Base-by-base conservation (phyloP, 2,113 vertebrate species). In the Tragelaphus imberbis region DNA sequence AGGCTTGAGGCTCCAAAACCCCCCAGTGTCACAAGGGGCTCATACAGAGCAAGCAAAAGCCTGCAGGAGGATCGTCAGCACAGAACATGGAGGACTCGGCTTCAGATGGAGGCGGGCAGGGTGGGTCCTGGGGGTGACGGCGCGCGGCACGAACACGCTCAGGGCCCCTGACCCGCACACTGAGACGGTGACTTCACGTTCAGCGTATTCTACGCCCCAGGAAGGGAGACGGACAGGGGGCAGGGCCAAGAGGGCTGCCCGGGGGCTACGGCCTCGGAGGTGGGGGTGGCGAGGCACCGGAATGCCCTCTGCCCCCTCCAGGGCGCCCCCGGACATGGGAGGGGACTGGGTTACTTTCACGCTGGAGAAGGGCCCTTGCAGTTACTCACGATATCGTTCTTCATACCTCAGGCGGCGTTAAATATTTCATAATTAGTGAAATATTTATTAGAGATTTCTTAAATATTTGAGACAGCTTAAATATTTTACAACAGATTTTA, bases 361-460 rank as follows among this genome's bases (percentile, higher is more conserved):
- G 30, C 75, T 0, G 59, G 88, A 63, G 53, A 51, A 81, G 25
- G 2, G 3, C 12, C 25, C 27, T 5, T 27, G 56, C 36, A n/a
- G 80, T 16, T 19, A 51, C n/a, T 77, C 81, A 5, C 3, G 5
- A 12, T 25, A 9, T 63, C 68, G 82, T 56, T 89, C 71, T 49
- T 87, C 58, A 55, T 2, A 90, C 65, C 91, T 88, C 51, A 25
- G 75, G 65, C 49, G 19, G 55, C 12, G 15, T 40, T 97, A 25
- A 92, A 97, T 97, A 95, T 98, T 96, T 97, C 16, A 98, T 47
- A 88, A 90, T 85, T 84, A 96, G 68, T 97, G 88, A 98, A 98
- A 97, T 94, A 98, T 97, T 97, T 90, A 98, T 92, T 53, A 88
- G 55, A 17, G 55, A 19, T 92, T 97, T 49, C 96, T 96, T 95